phyloP scores from a whole-genome alignment of 53 echinoderm and acorn worm genomes.

The Stichopus horrens region DNA sequence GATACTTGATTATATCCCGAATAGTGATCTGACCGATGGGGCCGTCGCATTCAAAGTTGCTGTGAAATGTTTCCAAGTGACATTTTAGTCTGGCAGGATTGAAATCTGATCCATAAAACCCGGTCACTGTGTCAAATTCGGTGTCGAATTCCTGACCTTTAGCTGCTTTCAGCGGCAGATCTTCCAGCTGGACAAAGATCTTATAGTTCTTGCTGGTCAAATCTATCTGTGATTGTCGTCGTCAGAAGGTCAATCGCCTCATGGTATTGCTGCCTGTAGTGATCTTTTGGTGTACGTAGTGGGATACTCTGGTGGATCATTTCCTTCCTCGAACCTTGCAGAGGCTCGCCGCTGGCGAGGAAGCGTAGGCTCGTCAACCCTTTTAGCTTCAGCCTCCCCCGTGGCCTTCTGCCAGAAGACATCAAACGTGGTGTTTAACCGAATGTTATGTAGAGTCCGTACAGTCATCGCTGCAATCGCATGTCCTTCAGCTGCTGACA shows the following conservation, averaged over 20 bases:
- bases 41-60: not conserved
- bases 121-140: not conserved
- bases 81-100: not conserved
- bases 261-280: slow-evolving; percentile 8
- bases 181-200: slow-evolving; percentile 23
- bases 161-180: slow-evolving; percentile 23
- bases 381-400: slow-evolving; percentile 7
- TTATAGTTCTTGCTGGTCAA: slow-evolving; percentile 35
- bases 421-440: slow-evolving; percentile 17
- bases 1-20: no score
- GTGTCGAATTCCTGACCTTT: slow-evolving; percentile 3
- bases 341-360: slow-evolving; percentile 11
- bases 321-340: not conserved
- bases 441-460: slow-evolving; percentile 21
- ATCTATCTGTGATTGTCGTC: not conserved
- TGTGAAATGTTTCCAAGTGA: not conserved
- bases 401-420: slow-evolving; percentile 21
- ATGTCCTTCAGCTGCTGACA: not conserved
- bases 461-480: slow-evolving; percentile 21
- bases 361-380: slow-evolving; percentile 21
- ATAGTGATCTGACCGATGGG: no score
- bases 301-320: slow-evolving; percentile 14
- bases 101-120: slow-evolving; percentile 1
- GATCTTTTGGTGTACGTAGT: not conserved
- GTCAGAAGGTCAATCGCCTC: slow-evolving; percentile 26